Percentiles rank a stretch among this genome's conserved stretches.
These are phyloP conservation scores for Hipposideros larvatus DNA, from an alignment of 2,797 vertebrate species.

Conservation along the genomic window DNA sequence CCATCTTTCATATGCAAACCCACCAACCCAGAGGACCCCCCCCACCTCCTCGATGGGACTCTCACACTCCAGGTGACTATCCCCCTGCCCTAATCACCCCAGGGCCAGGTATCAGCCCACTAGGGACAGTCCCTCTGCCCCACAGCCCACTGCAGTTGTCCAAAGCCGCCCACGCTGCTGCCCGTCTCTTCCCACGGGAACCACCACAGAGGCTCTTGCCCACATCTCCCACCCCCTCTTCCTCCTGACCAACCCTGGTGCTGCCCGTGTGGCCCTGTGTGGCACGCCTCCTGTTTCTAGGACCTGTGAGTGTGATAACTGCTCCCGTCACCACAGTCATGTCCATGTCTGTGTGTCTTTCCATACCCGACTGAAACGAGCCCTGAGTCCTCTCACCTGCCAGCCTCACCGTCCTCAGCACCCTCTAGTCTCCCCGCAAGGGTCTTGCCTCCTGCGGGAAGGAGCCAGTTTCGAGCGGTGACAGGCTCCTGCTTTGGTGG, in stretches of 20 bases:
- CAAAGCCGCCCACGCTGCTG: not conserved
- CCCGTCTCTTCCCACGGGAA: not conserved
- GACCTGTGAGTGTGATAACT: not conserved
- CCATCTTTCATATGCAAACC: not conserved
- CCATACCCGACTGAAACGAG: not conserved
- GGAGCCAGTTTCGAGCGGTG: not conserved
- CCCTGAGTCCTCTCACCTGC: not conserved
- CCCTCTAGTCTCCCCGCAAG: accelerated
- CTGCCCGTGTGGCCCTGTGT: accelerated
- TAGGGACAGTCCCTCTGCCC: not conserved
- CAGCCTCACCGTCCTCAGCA: too few species aligned
- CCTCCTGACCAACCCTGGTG: accelerated
- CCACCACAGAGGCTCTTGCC: not conserved
- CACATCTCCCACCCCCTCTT: accelerated
- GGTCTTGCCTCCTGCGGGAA: not conserved
- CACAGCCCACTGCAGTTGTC: not conserved
- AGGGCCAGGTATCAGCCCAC: not conserved
- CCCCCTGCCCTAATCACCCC: too few species aligned
- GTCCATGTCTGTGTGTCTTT: not conserved
- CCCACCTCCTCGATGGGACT: accelerated
- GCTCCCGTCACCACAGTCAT: accelerated
- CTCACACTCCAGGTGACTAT: not conserved
- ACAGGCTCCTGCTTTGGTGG: not conserved
- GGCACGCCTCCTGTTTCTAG: not conserved
- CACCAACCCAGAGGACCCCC: not conserved